These are phyloP conservation scores for Salvelinus sp. DNA, from an alignment of 2,113 vertebrate species.

Conservation along the genomic window DNA sequence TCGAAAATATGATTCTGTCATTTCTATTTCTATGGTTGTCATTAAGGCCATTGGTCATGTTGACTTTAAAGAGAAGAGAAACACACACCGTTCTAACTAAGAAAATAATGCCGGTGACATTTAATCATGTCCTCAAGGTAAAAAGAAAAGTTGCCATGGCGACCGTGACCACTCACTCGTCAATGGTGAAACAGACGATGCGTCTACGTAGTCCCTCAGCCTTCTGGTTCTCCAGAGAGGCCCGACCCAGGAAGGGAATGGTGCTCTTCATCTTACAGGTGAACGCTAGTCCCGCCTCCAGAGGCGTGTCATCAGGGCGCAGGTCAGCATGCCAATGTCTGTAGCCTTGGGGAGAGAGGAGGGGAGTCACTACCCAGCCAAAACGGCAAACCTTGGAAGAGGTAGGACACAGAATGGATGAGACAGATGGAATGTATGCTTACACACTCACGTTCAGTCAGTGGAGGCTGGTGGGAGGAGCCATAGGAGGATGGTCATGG, in stretches of 20 bases:
- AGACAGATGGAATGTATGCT: neutral
- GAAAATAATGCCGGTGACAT: too few species aligned
- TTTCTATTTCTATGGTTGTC: too few species aligned
- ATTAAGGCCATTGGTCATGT: too few species aligned
- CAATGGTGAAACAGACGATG: constrained; percentile 87
- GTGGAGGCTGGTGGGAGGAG: too few species aligned
- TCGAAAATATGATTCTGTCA: too few species aligned
- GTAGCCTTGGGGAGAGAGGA: constrained; percentile 80
- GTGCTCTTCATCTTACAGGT: constrained; percentile 89
- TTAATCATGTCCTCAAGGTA: too few species aligned
- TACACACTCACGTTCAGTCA: neutral
- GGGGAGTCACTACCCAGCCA: neutral
- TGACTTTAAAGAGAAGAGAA: too few species aligned
- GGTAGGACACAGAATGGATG: neutral
- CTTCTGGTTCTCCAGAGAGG: constrained; percentile 84
- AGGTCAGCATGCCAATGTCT: constrained; percentile 95
- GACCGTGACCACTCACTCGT: constrained; percentile 77
- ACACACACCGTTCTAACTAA: too few species aligned
- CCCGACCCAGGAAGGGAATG: constrained; percentile 84
- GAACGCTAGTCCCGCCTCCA: constrained; percentile 90
- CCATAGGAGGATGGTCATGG: too few species aligned
- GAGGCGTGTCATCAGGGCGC: constrained; percentile 85
- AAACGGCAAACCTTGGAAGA: neutral
- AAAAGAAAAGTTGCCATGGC: neutral
- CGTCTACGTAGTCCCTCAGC: constrained; percentile 79